Percentiles rank a stretch among this genome's conserved stretches.
Evolutionary conservation across 2,797 vertebrate genomes (phyloP).

Genomic region (Sarcoramphus papa): DNA sequence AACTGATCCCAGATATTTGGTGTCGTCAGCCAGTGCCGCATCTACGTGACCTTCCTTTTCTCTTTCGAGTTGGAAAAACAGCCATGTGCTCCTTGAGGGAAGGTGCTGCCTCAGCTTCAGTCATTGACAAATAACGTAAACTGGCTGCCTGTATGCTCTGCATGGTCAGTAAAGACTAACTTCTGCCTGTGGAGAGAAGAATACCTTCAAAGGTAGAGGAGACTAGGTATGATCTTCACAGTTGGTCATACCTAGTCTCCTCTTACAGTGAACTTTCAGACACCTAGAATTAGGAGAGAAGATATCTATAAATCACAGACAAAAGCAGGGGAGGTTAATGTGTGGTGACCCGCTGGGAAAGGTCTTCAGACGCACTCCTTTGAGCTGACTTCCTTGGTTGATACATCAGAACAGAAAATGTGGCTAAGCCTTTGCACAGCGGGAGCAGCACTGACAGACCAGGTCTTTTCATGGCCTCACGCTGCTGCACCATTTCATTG

Average conservation of each 20-base stretch:
- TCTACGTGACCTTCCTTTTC: not conserved
- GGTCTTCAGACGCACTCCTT: not conserved
- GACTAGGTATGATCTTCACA: not conserved
- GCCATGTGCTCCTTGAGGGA: not conserved
- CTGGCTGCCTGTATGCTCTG: not conserved
- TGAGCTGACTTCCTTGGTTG: not conserved
- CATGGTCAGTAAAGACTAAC: not conserved
- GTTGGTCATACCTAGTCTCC: not conserved
- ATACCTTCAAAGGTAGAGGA: not conserved
- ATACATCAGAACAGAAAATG: not conserved
- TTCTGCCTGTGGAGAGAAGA: not conserved
- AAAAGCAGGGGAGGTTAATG: not conserved
- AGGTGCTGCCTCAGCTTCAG: not conserved
- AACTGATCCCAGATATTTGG: not conserved
- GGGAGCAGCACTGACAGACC: not conserved
- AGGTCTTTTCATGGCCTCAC: not conserved
- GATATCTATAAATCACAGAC: not conserved
- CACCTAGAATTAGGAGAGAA: not conserved
- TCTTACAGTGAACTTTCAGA: not conserved
- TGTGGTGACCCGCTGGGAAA: not conserved
- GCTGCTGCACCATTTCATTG: not conserved
- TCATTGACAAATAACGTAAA: not conserved
- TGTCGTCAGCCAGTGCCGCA: rapidly evolving
- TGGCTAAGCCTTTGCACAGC: not conserved
- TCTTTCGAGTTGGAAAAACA: not conserved